Base-by-base conservation (phyloP, 2,797 vertebrate species). In the Halcyon smyrnensis region DNA sequence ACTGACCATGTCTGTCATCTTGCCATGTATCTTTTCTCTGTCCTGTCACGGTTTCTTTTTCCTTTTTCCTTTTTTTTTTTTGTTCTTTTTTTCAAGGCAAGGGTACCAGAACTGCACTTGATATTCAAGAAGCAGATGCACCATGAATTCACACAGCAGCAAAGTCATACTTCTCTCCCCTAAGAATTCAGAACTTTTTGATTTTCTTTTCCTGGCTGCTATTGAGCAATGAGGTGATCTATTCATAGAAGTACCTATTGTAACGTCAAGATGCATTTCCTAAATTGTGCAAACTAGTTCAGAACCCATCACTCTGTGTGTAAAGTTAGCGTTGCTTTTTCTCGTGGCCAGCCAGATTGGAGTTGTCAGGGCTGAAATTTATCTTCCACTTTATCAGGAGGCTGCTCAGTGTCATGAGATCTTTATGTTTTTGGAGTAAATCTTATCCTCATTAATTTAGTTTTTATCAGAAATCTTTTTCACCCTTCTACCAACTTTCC, bases 261-360 rank as follows among this genome's bases (percentile, higher is more conserved):
- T 0, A 73, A 81, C 3, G 24, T 69, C 90, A 89, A 90, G 89
- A 74, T 92, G 70, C 41, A 56, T 75, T 93, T 93, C 50, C 63
- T 75, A 78, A 96, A 90, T 90, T 90, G 80, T 86, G 89, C 77
- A 81, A 53, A 94, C 83, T 92, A 71, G 48, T 87, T 89, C 73
- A 46, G 73, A 81, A 84, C 77, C 54, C 70, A n/a, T 81, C 77
- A 9, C 30, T 80, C 76, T 20, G 28, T 2, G 10, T 79, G 67
- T 46, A 54, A 62, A 78, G 80, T n/a, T 67, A 74, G 48, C 2
- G 32, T 32, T 71, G 69, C 77, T 75, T 75, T 81, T 75, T 81
- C 86, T 78, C 0, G 7, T 48, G 65, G 62, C 20, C 48, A 78
- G 21, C 65, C 77, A 91, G 73, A 90, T 93, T 60, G 78, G 32